Percentiles rank a stretch among this genome's conserved stretches.
Conservation (phyloP, 2,888 invertebrate genomes). For the Acleris holmiana region DNA sequence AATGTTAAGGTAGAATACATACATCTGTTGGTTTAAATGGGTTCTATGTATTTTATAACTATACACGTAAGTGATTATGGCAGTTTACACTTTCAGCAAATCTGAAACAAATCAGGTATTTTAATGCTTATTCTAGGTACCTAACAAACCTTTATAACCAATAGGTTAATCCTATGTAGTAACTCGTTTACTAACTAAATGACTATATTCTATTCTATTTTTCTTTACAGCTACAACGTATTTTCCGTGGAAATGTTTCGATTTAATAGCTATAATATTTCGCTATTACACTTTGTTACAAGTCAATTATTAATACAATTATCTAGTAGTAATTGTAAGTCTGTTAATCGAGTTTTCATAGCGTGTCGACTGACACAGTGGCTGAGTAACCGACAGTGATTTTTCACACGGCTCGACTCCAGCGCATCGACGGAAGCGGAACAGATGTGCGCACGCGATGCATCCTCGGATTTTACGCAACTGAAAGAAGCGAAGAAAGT, state of each 20-base stretch:
- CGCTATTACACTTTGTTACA: background rate
- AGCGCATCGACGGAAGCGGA: constrained; percentile 67
- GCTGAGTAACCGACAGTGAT: constrained; percentile 30
- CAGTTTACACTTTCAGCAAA: too few species aligned
- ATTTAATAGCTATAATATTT: background rate
- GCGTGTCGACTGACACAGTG: constrained; percentile 34
- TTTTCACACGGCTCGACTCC: constrained; percentile 45
- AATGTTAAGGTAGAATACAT: too few species aligned
- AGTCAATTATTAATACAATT: constrained; percentile 16
- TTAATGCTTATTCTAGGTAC: too few species aligned
- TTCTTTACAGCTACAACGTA: background rate
- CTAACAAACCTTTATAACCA: too few species aligned
- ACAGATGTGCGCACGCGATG: constrained; percentile 45
- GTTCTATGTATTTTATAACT: too few species aligned
- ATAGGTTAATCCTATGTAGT: too few species aligned
- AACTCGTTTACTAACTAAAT: background rate
- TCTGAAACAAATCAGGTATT: too few species aligned
- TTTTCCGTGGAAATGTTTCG: background rate
- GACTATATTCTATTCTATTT: too few species aligned
- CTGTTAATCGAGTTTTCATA: constrained; percentile 28
- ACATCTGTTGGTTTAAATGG: too few species aligned
- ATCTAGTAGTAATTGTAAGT: constrained; percentile 19
- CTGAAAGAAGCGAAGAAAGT: constrained; percentile 37
- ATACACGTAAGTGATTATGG: too few species aligned
- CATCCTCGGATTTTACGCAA: constrained; percentile 38